Percentiles rank a stretch among this genome's conserved stretches.
These are phyloP conservation scores for Cryptocephalus moraei DNA, from an alignment of 2,888 invertebrate species.

Conservation along the genomic window DNA sequence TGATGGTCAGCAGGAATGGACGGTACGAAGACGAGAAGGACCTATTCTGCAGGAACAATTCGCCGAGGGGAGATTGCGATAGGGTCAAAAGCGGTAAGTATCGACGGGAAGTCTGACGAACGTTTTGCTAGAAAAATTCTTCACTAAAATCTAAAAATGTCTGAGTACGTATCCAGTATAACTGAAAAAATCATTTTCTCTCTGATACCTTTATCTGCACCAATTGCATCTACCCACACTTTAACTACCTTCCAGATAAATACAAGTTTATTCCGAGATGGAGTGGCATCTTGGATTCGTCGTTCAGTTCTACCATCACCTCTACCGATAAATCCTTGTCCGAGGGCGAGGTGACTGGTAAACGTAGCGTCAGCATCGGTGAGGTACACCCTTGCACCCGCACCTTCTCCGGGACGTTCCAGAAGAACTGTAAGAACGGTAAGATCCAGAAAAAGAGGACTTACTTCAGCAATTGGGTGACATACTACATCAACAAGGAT, in stretches of 20 bases:
- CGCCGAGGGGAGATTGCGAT: not conserved
- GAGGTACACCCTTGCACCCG: conserved; percentile 24
- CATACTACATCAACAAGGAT: conserved; percentile 22
- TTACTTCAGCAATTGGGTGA: conserved; percentile 28
- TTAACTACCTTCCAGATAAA: too few relatives aligned
- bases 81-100: too few relatives aligned
- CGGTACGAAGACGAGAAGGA: conserved; percentile 17
- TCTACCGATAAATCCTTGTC: conserved; percentile 11
- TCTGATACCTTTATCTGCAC: too few relatives aligned
- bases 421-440: too few relatives aligned
- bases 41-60: conserved; percentile 10
- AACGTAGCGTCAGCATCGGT: conserved; percentile 25
- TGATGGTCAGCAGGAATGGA: conserved; percentile 6
- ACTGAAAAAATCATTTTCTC: too few relatives aligned
- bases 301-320: conserved; percentile 11
- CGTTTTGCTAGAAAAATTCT: too few relatives aligned
- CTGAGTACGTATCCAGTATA: too few relatives aligned
- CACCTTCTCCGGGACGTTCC: conserved; percentile 1
- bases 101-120: too few relatives aligned
- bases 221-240: too few relatives aligned
- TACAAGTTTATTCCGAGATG: not conserved
- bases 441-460: conserved; percentile 15
- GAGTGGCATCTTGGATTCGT: conserved; percentile 4
- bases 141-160: too few relatives aligned
- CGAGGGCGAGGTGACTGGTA: conserved; percentile 24